Conservation (phyloP, 2,797 vertebrate genomes). For the Brachyalestes nurse region DNA sequence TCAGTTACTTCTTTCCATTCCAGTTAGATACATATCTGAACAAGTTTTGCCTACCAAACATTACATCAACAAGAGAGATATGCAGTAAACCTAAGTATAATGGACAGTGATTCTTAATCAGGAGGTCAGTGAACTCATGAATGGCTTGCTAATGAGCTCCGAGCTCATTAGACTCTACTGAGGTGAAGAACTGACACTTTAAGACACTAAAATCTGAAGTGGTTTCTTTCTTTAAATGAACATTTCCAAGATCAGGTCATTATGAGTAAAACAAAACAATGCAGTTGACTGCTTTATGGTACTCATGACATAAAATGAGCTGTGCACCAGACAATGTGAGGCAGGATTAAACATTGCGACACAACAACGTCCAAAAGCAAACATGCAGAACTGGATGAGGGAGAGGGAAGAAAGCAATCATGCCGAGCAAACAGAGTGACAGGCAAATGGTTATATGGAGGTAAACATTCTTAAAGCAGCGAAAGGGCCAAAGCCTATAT, state of each 20-base stretch:
- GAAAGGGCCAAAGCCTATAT: background rate
- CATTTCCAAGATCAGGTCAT: background rate
- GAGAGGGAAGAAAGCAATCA: slow-evolving; percentile 9
- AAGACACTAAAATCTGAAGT: background rate
- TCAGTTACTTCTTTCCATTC: background rate
- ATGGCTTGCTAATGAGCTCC: background rate
- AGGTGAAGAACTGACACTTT: background rate
- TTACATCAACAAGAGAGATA: background rate
- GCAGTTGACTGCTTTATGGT: background rate
- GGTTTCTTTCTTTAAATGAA: background rate
- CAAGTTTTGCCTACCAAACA: background rate
- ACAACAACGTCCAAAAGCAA: background rate
- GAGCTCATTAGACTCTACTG: background rate
- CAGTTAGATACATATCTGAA: background rate
- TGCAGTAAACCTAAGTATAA: background rate
- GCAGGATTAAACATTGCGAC: slow-evolving; percentile 20
- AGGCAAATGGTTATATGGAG: slow-evolving; percentile 47
- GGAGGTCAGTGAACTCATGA: background rate
- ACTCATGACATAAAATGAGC: background rate
- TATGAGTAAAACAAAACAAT: background rate
- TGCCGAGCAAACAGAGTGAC: slow-evolving; percentile 51
- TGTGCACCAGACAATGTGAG: background rate
- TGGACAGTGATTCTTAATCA: background rate
- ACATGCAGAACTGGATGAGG: background rate
- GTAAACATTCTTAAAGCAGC: slow-evolving; percentile 54